phyloP scores from a whole-genome alignment of 2,113 vertebrate species.

The Vombatus ursinus region DNA sequence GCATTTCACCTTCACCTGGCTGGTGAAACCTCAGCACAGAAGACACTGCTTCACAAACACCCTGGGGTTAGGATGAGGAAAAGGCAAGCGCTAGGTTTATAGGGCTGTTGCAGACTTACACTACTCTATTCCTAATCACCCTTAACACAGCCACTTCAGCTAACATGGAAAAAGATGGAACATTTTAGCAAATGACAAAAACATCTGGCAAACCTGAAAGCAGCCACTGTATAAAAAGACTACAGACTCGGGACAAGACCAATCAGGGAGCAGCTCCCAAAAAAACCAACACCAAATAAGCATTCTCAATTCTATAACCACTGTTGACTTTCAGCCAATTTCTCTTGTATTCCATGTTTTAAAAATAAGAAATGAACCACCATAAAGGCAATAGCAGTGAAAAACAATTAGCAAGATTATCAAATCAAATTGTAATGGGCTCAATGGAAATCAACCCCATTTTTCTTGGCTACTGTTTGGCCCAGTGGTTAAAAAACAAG shows the following conservation, averaged over 20 bases:
- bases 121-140: background rate
- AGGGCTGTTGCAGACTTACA: background rate
- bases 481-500: background rate
- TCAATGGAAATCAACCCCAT: background rate
- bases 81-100: background rate
- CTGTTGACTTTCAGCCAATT: background rate
- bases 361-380: background rate
- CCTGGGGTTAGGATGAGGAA: background rate
- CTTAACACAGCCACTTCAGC: background rate
- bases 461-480: background rate
- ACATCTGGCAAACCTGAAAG: background rate
- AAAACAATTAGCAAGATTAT: background rate
- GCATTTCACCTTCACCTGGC: background rate
- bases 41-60: background rate
- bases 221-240: background rate
- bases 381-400: background rate
- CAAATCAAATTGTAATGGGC: background rate
- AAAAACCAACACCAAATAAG: background rate
- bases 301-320: background rate
- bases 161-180: background rate
- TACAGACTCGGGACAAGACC: background rate
- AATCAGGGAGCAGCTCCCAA: background rate
- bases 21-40: background rate
- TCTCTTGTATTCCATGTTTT: background rate
- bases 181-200: background rate